Percentiles rank a stretch among this genome's conserved stretches.
These are phyloP conservation scores for Archips crataeganus DNA, from an alignment of 2,888 invertebrate genomes.

Conservation along the genomic window DNA sequence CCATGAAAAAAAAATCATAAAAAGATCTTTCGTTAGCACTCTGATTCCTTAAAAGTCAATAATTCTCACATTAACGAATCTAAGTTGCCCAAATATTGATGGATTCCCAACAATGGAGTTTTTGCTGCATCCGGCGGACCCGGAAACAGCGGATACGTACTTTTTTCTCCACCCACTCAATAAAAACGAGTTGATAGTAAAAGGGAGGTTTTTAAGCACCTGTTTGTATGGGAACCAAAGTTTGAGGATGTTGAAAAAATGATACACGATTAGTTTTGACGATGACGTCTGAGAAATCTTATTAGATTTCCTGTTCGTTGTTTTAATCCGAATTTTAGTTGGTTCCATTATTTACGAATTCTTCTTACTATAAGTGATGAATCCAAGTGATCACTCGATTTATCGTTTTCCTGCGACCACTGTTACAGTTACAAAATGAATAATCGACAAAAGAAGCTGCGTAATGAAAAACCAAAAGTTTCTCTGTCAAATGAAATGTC, in stretches of 20 bases:
- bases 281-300: constrained; percentile 23
- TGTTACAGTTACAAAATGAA: no score
- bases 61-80: constrained; percentile 58
- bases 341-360: no score
- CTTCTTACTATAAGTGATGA: no score
- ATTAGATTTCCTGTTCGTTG: constrained; percentile 20
- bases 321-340: no score
- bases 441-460: no score
- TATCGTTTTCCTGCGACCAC: background rate
- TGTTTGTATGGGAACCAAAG: constrained; percentile 72
- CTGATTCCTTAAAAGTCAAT: constrained; percentile 25
- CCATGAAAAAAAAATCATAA: no score
- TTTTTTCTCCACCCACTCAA: constrained; percentile 51
- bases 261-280: constrained; percentile 56
- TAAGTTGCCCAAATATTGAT: constrained; percentile 67
- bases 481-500: no score
- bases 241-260: constrained; percentile 56
- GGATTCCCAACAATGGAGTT: constrained; percentile 62
- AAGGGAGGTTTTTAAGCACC: constrained; percentile 77
- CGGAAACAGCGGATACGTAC: constrained; percentile 76
- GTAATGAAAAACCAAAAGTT: no score
- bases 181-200: constrained; percentile 76
- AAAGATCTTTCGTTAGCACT: no score
- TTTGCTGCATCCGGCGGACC: constrained; percentile 66
- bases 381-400: background rate